Base-by-base conservation (phyloP, 2,113 vertebrate genomes). In the Sprattus sprattus region DNA sequence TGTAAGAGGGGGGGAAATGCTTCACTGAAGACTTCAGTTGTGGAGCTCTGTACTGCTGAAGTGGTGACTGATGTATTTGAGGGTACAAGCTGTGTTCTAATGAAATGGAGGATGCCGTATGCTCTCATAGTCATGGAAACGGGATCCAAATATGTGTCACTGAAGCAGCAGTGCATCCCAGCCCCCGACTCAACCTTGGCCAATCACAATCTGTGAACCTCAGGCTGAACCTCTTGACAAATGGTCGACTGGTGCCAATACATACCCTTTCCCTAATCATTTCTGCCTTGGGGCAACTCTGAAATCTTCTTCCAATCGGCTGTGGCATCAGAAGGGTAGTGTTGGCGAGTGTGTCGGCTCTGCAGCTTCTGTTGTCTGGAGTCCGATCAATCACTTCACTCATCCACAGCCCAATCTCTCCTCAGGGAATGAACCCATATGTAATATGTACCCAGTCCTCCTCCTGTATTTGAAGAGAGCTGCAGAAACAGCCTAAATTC, bases 341-440 rank as follows among this genome's bases (percentile, higher is more conserved):
- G 50, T 22, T 50, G 32, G 49, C 25, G 8, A 22, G 3, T n/a
- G 47, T n/a, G 64, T 71, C 83, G 44, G 32, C 2, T 7, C 49
- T 81, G 11, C 46, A 15, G 28, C 46, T 18, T 49, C 20, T 80
- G 45, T 83, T 85, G 8, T 10, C n/a, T 67, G 46, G 78, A 82
- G 49, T 85, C 67, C 78, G 54, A 85, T 82, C n/a, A 25, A 22
- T 54, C 16, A 20, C 4, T 81, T 47, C 22, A 67, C 82, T 57
- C 67, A 85, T 80, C 81, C 50, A 85, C 54, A 83, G 84, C 64
- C 81, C 47, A n/a, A 50, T 25, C 49, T 85, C 54, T 89, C 83
- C n/a, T 44, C 3, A 8, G 60, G 54, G 85, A 85, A 47, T 22
- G 52, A 64, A 11, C n/a, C 28, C 4, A 10, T 60, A 64, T 10